phyloP scores from a whole-genome alignment of 2,797 vertebrate species.

The Malurus leucopterus region DNA sequence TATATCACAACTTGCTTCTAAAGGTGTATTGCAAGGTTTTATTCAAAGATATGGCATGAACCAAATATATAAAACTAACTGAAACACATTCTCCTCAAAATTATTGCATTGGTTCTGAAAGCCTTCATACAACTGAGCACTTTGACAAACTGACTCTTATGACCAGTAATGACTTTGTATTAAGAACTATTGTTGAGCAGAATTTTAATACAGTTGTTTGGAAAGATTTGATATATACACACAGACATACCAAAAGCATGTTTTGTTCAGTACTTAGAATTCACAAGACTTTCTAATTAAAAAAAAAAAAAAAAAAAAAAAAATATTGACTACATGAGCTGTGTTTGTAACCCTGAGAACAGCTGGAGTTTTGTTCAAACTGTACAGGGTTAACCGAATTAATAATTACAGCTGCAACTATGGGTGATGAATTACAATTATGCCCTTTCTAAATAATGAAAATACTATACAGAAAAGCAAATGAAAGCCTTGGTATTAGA shows the following conservation, averaged over 20 bases:
- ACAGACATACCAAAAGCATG: background rate
- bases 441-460: slow-evolving; percentile 41
- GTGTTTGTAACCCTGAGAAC: slow-evolving; percentile 5
- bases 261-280: slow-evolving; percentile 4
- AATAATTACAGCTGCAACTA: slow-evolving; percentile 48
- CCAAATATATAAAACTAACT: background rate
- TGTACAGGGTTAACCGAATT: slow-evolving; percentile 52
- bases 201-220: background rate
- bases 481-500: background rate
- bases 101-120: background rate
- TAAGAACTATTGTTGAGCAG: background rate
- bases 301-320: background rate
- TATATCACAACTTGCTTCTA: background rate
- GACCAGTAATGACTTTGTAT: background rate
- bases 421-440: slow-evolving; percentile 34
- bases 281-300: background rate
- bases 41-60: background rate
- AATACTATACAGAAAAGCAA: background rate
- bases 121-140: background rate
- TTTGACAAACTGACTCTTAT: background rate
- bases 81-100: background rate
- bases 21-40: background rate
- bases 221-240: background rate
- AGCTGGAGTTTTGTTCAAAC: slow-evolving; percentile 12
- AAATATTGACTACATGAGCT: background rate